Base-by-base conservation (phyloP, 2,797 vertebrate species). In the Coreius guichenoti region DNA sequence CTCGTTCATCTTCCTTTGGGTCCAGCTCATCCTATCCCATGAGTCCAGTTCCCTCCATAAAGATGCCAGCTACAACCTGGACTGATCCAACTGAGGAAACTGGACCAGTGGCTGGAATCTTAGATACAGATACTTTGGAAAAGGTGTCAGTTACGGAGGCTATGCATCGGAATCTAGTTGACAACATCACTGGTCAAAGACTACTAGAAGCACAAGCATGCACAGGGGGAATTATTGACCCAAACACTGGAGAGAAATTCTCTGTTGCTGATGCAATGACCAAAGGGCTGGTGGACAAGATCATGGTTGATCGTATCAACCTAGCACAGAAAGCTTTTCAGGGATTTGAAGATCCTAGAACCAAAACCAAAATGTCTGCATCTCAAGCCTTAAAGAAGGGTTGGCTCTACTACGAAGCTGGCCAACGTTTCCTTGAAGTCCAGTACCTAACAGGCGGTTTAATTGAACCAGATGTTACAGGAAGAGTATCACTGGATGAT, bases 351-450 rank as follows among this genome's bases (percentile, higher is more conserved):
- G 98, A 99, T 92, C 98, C 98, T 0, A 96, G 98, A 93, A 99
- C 97, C 88, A 99, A 99, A 96, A 96, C 93, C 2, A 98, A 96
- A 94, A 99, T 99, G 98, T 99, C 98, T 0, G 98, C 98, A 0
- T 97, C 98, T 0, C 98, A 99, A 94, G 98, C 98, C 0, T 94
- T 99, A 82, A 99, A 98, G 94, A 99, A 99, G 93, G 98, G 98
- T 69, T 99, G 98, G 98, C 93, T 99, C 3, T 99, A 99, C 92
- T 99, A 99, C 0, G 98, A 99, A 92, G 98, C 98, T 0, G 98
- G 98, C 72, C 98, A 99, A 90, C 94, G 98, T 3, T 99, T 99
- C 93, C 95, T 99, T 88, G 98, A 99, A 93, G 97, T 98, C 87
- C 98, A 99, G 94, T 99, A 99, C 92, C 94, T 99, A 87, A 99